phyloP scores from a whole-genome alignment of 2,888 invertebrate genomes.

The Disparrhopalites patrizii region DNA sequence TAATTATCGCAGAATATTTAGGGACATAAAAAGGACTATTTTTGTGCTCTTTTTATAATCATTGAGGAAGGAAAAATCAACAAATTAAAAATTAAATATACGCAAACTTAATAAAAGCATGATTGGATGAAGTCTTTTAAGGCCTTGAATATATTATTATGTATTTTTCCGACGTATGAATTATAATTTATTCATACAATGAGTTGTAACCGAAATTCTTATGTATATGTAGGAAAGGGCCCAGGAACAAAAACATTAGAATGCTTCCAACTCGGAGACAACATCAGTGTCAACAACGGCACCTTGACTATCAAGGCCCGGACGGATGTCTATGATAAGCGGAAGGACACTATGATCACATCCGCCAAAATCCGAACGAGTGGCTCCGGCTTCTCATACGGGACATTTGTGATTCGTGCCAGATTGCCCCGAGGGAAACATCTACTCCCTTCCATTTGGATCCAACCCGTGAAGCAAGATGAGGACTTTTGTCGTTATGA shows the following conservation, averaged over 20 bases:
- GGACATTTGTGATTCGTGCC: constrained; percentile 41
- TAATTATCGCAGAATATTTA: too few relatives aligned
- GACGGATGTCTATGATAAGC: constrained; percentile 18
- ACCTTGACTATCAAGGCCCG: constrained; percentile 40
- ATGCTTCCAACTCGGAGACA: constrained; percentile 39
- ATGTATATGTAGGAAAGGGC: constrained; percentile 39
- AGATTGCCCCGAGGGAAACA: constrained; percentile 41
- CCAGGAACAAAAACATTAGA: constrained; percentile 35
- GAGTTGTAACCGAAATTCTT: too few relatives aligned
- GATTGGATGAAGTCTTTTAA: too few relatives aligned
- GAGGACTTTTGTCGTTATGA: constrained; percentile 45
- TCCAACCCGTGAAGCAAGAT: constrained; percentile 41
- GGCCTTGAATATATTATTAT: too few relatives aligned
- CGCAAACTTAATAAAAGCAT: too few relatives aligned
- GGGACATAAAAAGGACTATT: too few relatives aligned
- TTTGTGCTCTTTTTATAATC: too few relatives aligned
- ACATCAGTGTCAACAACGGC: constrained; percentile 39
- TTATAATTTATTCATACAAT: too few relatives aligned
- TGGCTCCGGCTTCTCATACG: constrained; percentile 35
- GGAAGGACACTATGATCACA: constrained; percentile 39
- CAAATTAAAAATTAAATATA: too few relatives aligned
- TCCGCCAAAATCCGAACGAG: constrained; percentile 39
- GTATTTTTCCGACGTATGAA: too few relatives aligned
- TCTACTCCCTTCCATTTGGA: constrained; percentile 40
- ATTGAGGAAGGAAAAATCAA: too few relatives aligned